These are phyloP conservation scores for Panthera leo DNA, from an alignment of 2,113 vertebrate species.

Conservation along the genomic window DNA sequence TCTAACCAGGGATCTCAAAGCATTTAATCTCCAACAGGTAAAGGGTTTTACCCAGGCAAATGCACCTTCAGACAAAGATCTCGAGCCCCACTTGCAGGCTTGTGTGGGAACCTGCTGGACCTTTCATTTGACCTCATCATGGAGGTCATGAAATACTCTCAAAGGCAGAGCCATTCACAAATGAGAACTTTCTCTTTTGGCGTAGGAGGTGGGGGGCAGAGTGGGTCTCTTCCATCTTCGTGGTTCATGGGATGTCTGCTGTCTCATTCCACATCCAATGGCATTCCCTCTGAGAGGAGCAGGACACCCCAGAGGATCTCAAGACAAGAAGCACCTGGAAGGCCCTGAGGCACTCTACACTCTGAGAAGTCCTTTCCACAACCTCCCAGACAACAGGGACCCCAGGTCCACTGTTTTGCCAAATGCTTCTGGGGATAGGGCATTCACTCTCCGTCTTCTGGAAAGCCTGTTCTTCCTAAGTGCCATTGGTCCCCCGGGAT, in stretches of 20 bases:
- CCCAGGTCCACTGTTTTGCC: not conserved
- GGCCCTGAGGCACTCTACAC: too few relatives aligned
- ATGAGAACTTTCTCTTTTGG: not conserved
- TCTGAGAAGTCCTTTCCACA: not conserved
- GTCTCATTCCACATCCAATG: not conserved
- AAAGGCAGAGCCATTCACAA: not conserved
- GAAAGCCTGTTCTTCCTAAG: not conserved
- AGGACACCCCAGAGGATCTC: not conserved
- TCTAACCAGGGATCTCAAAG: conserved; percentile 52
- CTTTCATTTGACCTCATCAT: not conserved
- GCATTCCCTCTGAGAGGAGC: not conserved
- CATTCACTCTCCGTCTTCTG: not conserved
- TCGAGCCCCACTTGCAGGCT: not conserved
- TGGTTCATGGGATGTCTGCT: not conserved
- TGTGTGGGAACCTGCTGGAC: not conserved
- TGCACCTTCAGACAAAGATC: not conserved
- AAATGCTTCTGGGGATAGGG: not conserved
- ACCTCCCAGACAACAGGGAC: not conserved
- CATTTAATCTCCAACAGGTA: conserved; percentile 60
- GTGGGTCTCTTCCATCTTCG: not conserved
- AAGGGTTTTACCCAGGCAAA: conserved; percentile 51
- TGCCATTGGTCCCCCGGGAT: rapidly evolving
- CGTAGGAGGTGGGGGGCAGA: not conserved
- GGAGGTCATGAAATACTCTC: not conserved
- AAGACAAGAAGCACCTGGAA: not conserved